Base-by-base conservation (phyloP, 2,797 vertebrate genomes). In the Leuciscus waleckii region DNA sequence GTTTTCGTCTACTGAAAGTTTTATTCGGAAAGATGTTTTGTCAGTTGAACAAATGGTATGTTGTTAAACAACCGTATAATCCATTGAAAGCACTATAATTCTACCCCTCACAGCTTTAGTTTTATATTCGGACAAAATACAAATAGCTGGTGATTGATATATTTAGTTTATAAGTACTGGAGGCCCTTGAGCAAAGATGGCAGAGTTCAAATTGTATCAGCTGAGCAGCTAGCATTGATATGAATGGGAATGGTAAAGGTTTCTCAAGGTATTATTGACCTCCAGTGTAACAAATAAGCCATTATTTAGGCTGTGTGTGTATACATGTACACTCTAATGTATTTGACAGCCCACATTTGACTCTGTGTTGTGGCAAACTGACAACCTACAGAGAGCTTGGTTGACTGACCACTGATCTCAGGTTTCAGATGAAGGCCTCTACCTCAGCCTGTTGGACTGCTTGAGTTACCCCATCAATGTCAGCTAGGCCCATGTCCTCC, bases 401-500 rank as follows among this genome's bases (percentile, higher is more conserved):
- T 85, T 89, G 88, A 81, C 84, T 76, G 79, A 87, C 79, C 90
- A 83, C 89, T 88, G 58, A 82, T 69, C 90, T 95, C 94, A 21
- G 90, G 84, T 96, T 95, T 93, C 94, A 90, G 46, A 23, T 83
- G 79, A 29, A 79, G 80, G 84, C 79, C 89, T 76, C 86, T 91
- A 86, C 88, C 85, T 88, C 87, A 88, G 87, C 91, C 90, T 89
- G 49, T 86, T 46, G 10, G 69, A 85, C 90, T 93, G 90, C 92
- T 95, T 93, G 69, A 89, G 92, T 95, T 95, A 93, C 95, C 46
- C 51, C 61, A 32, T 41, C 70, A 80, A 26, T 75, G 69, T 81
- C 41, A 32, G 37, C 43, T 79, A 46, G 39, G 10, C 79, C 26
- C 41, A 39, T 81, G 82, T 67, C 82, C 74, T 63, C 35, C 61